Percentiles rank a stretch among this genome's conserved stretches.
These are phyloP conservation scores for Aspidiotus rigidus DNA, from an alignment of 2,888 invertebrate genomes.

Conservation along the genomic window DNA sequence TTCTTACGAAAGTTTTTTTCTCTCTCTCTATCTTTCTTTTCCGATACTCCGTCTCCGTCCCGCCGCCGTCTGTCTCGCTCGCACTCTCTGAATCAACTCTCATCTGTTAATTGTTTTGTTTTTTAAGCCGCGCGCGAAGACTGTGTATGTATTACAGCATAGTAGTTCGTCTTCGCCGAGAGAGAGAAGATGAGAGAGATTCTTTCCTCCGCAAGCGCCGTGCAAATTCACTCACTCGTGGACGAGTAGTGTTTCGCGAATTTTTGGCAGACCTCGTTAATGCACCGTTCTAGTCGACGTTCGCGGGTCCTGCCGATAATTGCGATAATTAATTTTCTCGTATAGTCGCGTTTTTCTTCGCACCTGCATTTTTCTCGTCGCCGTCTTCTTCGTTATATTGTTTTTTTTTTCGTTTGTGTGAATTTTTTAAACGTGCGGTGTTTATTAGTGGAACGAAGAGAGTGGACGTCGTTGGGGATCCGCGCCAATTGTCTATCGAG, in stretches of 20 bases:
- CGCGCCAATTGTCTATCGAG: no score
- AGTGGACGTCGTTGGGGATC: no score
- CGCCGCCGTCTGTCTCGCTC: slow-evolving; percentile 20
- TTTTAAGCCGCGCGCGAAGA: slow-evolving; percentile 29
- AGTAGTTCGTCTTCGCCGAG: not conserved
- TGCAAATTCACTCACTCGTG: slow-evolving; percentile 17
- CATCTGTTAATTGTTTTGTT: slow-evolving; percentile 33
- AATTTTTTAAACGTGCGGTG: no score
- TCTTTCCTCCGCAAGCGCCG: slow-evolving; percentile 25
- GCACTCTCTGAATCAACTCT: slow-evolving; percentile 28
- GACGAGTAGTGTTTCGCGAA: slow-evolving; percentile 10
- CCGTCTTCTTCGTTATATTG: no score
- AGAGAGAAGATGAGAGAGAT: slow-evolving; percentile 2
- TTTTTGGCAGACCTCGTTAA: slow-evolving; percentile 10
- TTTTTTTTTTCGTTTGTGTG: no score
- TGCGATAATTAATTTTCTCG: slow-evolving; percentile 11
- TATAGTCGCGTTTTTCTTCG: no score
- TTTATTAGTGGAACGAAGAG: no score
- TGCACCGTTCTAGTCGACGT: slow-evolving; percentile 1
- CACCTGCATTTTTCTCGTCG: no score
- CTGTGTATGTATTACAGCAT: not conserved
- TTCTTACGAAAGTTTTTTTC: slow-evolving; percentile 34
- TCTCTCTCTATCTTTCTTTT: slow-evolving; percentile 14
- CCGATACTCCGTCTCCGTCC: slow-evolving; percentile 20
- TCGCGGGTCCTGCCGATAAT: slow-evolving; percentile 16